Evolutionary conservation across 2,113 vertebrate genomes (phyloP).

Genomic region (cattle (Bos taurus)): ARS-UCD2.0 NC_037335.1:85104501-85105000

Average conservation of each 20-base stretch:
- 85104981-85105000: background rate
- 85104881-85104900: background rate
- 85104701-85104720: background rate
- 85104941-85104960: background rate
- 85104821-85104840: background rate
- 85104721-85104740: background rate
- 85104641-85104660: background rate
- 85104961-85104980: background rate
- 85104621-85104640: background rate
- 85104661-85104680: background rate
- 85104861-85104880: background rate
- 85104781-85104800: background rate
- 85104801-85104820: background rate
- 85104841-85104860: background rate
- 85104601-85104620: background rate
- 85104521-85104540: background rate
- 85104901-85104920: background rate
- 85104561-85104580: background rate
- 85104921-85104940: accelerated
- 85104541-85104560: background rate
- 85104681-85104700: background rate
- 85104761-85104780: background rate
- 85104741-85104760: background rate
- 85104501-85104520: background rate
- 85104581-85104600: background rate